These are phyloP conservation scores for Taenaris catops DNA, from an alignment of 2,888 invertebrate species.

Conservation along the genomic window DNA sequence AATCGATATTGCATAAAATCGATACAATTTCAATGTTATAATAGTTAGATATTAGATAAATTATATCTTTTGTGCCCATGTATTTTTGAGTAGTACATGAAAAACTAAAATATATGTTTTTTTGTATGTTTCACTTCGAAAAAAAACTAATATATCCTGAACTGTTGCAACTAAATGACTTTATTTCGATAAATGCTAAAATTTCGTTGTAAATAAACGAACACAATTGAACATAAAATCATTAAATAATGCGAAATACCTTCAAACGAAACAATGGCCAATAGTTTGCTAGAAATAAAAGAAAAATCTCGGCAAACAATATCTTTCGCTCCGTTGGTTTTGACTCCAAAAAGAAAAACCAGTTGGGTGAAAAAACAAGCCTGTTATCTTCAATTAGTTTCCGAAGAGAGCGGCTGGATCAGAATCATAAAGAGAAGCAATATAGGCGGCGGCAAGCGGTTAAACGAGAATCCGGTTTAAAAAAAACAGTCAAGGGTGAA, in stretches of 20 bases:
- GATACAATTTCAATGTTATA: too few relatives aligned
- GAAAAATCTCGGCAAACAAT: constrained; percentile 13
- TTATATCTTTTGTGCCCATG: too few relatives aligned
- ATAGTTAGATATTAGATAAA: too few relatives aligned
- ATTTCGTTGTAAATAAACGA: too few relatives aligned
- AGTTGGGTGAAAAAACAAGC: constrained; percentile 57
- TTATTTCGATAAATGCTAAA: too few relatives aligned
- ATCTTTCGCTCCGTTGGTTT: constrained; percentile 13
- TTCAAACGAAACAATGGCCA: constrained; percentile 3
- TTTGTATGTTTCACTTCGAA: too few relatives aligned
- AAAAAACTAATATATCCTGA: too few relatives aligned
- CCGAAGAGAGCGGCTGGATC: constrained; percentile 49
- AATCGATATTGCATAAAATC: too few relatives aligned
- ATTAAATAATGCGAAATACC: neutral
- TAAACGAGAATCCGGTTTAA: constrained; percentile 50
- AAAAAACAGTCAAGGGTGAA: constrained; percentile 35
- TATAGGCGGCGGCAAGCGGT: constrained; percentile 40
- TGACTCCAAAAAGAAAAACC: constrained; percentile 43
- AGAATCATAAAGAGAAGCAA: constrained; percentile 56
- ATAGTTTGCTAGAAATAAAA: constrained; percentile 7
- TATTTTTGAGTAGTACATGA: too few relatives aligned
- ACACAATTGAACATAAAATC: too few relatives aligned
- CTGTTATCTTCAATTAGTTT: constrained; percentile 72
- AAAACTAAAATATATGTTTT: too few relatives aligned
- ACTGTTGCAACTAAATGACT: too few relatives aligned